These are phyloP conservation scores for Argentina silus DNA, from an alignment of 2,797 vertebrate species.

Conservation along the genomic window DNA sequence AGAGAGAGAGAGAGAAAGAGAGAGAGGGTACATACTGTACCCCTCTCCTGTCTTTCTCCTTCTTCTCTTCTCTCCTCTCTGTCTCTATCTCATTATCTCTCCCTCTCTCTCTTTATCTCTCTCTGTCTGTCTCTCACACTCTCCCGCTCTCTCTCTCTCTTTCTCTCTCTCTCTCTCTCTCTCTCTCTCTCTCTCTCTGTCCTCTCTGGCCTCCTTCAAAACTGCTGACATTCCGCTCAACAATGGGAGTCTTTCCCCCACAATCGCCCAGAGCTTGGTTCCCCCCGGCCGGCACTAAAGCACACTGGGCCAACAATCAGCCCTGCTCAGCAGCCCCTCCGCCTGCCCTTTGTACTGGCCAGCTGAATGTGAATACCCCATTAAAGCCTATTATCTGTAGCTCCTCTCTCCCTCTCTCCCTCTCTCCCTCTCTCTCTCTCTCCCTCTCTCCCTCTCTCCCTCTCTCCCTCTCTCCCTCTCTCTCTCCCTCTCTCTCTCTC, in stretches of 20 bases:
- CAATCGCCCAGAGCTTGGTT: slow-evolving; percentile 43
- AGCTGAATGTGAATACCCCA: slow-evolving; percentile 67
- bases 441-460: background rate
- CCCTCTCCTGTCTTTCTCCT: background rate
- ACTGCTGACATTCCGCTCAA: slow-evolving; percentile 54
- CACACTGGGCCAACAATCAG: slow-evolving; percentile 53
- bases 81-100: background rate
- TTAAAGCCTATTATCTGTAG: slow-evolving; percentile 69
- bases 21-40: background rate
- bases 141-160: background rate
- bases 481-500: background rate
- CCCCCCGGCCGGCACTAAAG: slow-evolving; percentile 52
- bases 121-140: background rate
- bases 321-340: slow-evolving; percentile 53
- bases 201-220: slow-evolving; percentile 45
- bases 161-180: slow-evolving; percentile 11
- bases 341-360: slow-evolving; percentile 53
- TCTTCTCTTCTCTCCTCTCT: background rate
- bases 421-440: slow-evolving; percentile 2
- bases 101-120: slow-evolving; percentile 4
- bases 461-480: background rate
- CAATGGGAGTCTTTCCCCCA: slow-evolving; percentile 53
- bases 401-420: slow-evolving; percentile 41
- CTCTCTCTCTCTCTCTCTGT: slow-evolving; percentile 10
- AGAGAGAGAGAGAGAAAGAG: background rate